Evolutionary conservation across 2,888 invertebrate genomes (phyloP).

Genomic region (Alviniconcha strummeri): DNA sequence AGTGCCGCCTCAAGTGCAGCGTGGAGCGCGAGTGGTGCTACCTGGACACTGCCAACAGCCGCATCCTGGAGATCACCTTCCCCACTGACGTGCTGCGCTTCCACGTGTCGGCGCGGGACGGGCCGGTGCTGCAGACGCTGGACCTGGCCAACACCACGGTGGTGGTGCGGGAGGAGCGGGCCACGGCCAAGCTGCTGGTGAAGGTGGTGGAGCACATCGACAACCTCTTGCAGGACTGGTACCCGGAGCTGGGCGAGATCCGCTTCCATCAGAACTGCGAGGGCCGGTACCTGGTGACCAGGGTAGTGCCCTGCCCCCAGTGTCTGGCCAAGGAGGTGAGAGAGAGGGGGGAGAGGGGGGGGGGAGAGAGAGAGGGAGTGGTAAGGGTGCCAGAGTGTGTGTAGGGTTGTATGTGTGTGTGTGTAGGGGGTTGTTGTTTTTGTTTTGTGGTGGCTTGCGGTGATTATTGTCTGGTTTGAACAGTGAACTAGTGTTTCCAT

Average conservation of each 20-base stretch:
- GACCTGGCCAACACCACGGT: conserved; percentile 40
- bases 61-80: conserved; percentile 85
- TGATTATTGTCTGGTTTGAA: no score
- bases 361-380: background rate
- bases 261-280: conserved; percentile 98
- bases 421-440: no score
- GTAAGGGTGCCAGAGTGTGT: background rate
- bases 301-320: conserved; percentile 92
- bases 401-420: background rate
- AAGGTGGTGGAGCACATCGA: conserved; percentile 96
- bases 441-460: no score
- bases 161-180: conserved; percentile 57
- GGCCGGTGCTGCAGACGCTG: conserved; percentile 39
- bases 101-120: conserved; percentile 45
- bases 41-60: conserved; percentile 85
- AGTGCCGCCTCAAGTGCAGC: conserved; percentile 69
- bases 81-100: conserved; percentile 58
- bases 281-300: conserved; percentile 93
- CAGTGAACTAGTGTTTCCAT: no score
- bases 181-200: conserved; percentile 75
- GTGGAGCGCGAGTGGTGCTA: conserved; percentile 91
- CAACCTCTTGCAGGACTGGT: conserved; percentile 89
- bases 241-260: conserved; percentile 91
- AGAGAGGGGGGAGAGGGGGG: background rate
- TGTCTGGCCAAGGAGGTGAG: conserved; percentile 79